Conservation (phyloP, 2,113 vertebrate genomes). For the Xyrauchen texanus region DNA sequence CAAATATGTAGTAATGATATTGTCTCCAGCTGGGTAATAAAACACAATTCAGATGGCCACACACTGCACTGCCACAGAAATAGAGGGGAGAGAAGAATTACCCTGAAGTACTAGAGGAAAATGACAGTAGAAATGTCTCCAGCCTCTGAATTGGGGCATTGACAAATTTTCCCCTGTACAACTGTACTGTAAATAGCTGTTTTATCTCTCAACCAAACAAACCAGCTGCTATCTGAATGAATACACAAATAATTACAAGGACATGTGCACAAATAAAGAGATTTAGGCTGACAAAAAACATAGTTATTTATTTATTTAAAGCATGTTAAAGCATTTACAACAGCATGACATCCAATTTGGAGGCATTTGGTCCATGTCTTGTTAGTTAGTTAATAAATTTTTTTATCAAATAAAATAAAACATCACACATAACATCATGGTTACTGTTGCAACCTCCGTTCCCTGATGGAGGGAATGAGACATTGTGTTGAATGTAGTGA, state of each 20-base stretch:
- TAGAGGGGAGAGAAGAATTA: constrained; percentile 78
- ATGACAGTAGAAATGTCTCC: constrained; percentile 82
- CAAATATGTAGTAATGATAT: constrained; percentile 87
- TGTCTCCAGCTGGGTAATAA: constrained; percentile 86
- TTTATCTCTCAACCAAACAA: constrained; percentile 28
- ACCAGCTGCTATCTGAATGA: constrained; percentile 37
- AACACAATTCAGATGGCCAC: constrained; percentile 82
- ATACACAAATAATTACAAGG: neutral
- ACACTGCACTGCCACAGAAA: constrained; percentile 73
- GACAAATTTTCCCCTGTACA: constrained; percentile 66
- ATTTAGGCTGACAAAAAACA: neutral
- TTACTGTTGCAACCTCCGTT: too few relatives aligned
- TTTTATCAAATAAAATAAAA: too few relatives aligned
- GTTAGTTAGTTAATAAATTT: too few relatives aligned
- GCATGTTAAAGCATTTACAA: too few relatives aligned
- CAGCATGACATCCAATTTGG: too few relatives aligned
- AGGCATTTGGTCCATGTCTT: too few relatives aligned
- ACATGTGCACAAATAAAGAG: neutral
- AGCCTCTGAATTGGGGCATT: constrained; percentile 75
- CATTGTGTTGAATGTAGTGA: too few relatives aligned
- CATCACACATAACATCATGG: too few relatives aligned
- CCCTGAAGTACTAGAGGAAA: constrained; percentile 80
- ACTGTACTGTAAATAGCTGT: constrained; percentile 53
- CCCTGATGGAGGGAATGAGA: too few relatives aligned
- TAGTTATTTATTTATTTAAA: neutral